Conservation (phyloP, 1,140 invertebrate species). For the Hyphantria cunea region DNA sequence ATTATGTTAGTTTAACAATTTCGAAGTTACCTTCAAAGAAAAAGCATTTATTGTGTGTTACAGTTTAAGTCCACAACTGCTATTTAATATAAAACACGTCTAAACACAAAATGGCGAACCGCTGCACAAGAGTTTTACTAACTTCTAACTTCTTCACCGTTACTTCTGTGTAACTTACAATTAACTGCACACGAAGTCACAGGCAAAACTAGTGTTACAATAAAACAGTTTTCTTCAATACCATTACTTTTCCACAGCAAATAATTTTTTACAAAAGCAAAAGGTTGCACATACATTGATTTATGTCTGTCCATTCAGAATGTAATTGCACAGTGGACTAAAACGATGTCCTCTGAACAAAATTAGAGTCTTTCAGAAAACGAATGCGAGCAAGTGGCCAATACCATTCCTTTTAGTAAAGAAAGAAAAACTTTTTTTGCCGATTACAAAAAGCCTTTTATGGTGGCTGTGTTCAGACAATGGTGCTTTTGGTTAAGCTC, state of each 20-base stretch:
- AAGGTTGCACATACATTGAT: slow-evolving; percentile 34
- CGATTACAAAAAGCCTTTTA: slow-evolving; percentile 30
- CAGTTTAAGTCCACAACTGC: too few species aligned
- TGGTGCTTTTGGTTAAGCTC: slow-evolving; percentile 1
- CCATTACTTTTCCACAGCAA: not conserved
- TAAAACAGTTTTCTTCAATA: too few species aligned
- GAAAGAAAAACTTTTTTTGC: slow-evolving; percentile 13
- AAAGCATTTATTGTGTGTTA: too few species aligned
- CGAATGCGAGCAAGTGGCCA: slow-evolving; percentile 38
- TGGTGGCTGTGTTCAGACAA: slow-evolving; percentile 29
- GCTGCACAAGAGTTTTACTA: too few species aligned
- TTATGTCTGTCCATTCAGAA: slow-evolving; percentile 35
- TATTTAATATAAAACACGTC: too few species aligned
- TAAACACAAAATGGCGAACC: too few species aligned
- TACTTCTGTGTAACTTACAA: too few species aligned
- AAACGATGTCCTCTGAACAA: slow-evolving; percentile 36
- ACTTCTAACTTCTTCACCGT: too few species aligned
- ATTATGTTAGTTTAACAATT: too few species aligned
- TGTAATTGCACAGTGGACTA: slow-evolving; percentile 37
- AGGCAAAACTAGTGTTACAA: too few species aligned
- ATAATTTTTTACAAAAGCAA: slow-evolving; percentile 14
- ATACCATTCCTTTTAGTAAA: slow-evolving; percentile 29
- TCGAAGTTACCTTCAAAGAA: too few species aligned
- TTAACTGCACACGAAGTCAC: too few species aligned
- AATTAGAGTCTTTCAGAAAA: slow-evolving; percentile 37